Evolutionary conservation across 1,140 invertebrate species (phyloP), one percentile per base, ranked within the genome.

Genomic region (Aradophagus sp.): DNA sequence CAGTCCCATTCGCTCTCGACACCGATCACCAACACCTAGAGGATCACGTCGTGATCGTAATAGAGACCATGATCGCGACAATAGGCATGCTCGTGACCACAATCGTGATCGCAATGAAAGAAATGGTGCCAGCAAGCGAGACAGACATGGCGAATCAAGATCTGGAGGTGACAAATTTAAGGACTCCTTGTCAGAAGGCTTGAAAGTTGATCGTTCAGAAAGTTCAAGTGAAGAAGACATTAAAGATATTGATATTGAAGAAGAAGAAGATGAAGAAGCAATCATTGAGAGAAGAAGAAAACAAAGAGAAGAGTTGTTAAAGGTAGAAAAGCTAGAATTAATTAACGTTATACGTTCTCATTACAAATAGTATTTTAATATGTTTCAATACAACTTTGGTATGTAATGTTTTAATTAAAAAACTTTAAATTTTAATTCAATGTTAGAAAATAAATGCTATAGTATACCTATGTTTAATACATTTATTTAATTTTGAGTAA

Each of bases 261-360:
- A 98, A 61, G 96, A 97, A 65, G 96, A 97, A 83, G 95, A 97
- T 81, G 96, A 97, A 80, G 95, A 98, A 83, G 90, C 91, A 58
- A 95, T 98, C 76, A 98, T 98, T 83, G 94, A 97, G 80, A 90
- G 90, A 77, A 88, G 95, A 73, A 89, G 97, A 62, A 95, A 95
- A 82, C 91, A 96, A 80, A 87, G 97, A 34, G 95, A 97, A 85
- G 94, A 95, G 79, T 86, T 99, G 1, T 79, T 97, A 23, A 93
- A 94, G 87, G 93, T 94, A 50, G 34, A 23, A 5, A n/a, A n/a
- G n/a, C n/a, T n/a, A n/a, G n/a, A n/a, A n/a, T n/a, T n/a, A n/a
- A n/a, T n/a, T n/a, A n/a, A n/a, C n/a, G n/a, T n/a, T n/a, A n/a
- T n/a, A n/a, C n/a, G n/a, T n/a, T n/a, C n/a, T n/a, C n/a, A n/a